Base-by-base conservation (phyloP, 2,113 vertebrate species). In the Halichoeres trimaculatus region DNA sequence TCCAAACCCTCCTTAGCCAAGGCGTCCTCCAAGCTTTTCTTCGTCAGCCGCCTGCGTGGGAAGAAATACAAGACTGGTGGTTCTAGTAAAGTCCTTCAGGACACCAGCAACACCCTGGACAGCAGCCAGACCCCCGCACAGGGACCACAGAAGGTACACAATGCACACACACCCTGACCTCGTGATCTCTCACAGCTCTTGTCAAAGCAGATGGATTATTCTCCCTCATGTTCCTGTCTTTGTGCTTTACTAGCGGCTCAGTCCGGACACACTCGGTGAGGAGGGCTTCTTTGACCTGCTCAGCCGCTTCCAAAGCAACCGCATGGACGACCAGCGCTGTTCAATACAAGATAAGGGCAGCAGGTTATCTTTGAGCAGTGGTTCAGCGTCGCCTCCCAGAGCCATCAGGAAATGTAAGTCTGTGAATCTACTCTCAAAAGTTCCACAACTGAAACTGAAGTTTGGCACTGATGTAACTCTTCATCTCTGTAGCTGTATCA, bases 241-340 rank as follows among this genome's bases (percentile, higher is more conserved):
- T 71, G 17, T 41, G 40, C 14, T 51, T 12, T 4, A 13, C 22
- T 88, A 99, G 97, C 93, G 94, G 80, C 92, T 80, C 68, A 95
- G 90, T 75, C 90, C 90, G 0, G 96, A 97, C 47, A 84, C 90
- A 45, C 52, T 95, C 40, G 96, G 95, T 72, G 96, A 99, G 1
- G 97, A 99, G 83, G 96, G 96, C 5, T 99, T 99, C 92, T 98
- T 99, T 82, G 98, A 99, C 84, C 92, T 99, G 54, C 89, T 99
- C 67, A 98, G 96, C 73, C 94, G 96, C 34, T 98, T 99, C 93
- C 98, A 99, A 86, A 98, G 96, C 92, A 99, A 95, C 84, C 95
- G 98, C 62, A 99, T 99, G 97, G 98, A 99, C 14, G 97, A 99
- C 80, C 97, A 99, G 81, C 93, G 97, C 54, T 99, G 95, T 68